A percentile compares a stretch with the other conserved stretches of the same genome.
Conservation (phyloP, 2,797 vertebrate genomes). For the Sebastes taczanowskii region DNA sequence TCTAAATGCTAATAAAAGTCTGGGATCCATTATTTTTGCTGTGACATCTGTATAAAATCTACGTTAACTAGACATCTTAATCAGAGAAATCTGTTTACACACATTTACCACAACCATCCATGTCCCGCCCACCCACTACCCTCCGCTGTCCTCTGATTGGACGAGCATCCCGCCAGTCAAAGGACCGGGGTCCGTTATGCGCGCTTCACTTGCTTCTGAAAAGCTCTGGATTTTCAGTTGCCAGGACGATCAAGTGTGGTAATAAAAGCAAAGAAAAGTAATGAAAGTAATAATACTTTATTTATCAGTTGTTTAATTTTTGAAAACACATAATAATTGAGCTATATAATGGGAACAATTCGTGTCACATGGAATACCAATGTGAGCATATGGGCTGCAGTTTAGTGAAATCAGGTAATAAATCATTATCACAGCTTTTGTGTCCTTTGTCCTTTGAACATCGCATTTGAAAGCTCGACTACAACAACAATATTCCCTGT, state of each 20-base stretch:
- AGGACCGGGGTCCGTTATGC: constrained; percentile 10
- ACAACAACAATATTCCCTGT: neutral
- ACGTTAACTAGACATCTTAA: neutral
- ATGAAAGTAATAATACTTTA: neutral
- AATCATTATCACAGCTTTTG: neutral
- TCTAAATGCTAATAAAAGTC: neutral
- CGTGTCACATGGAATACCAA: neutral
- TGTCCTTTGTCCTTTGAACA: neutral
- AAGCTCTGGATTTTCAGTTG: rapidly evolving
- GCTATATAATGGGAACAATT: neutral
- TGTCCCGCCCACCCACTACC: neutral
- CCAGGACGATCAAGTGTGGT: neutral
- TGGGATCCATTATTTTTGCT: neutral
- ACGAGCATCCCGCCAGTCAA: constrained; percentile 50
- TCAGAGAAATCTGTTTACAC: constrained; percentile 17
- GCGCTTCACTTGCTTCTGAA: neutral
- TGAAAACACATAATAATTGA: neutral
- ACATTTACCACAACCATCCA: neutral
- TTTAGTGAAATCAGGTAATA: neutral
- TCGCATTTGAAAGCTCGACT: neutral
- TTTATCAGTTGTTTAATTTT: neutral
- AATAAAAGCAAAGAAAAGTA: neutral
- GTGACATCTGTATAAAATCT: neutral
- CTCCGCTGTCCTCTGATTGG: constrained; percentile 51
- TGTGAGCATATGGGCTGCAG: neutral